Percentiles rank a stretch among this genome's conserved stretches.
Conservation (phyloP, 2,888 invertebrate species). For the Trichogramma dendrolimi region DNA sequence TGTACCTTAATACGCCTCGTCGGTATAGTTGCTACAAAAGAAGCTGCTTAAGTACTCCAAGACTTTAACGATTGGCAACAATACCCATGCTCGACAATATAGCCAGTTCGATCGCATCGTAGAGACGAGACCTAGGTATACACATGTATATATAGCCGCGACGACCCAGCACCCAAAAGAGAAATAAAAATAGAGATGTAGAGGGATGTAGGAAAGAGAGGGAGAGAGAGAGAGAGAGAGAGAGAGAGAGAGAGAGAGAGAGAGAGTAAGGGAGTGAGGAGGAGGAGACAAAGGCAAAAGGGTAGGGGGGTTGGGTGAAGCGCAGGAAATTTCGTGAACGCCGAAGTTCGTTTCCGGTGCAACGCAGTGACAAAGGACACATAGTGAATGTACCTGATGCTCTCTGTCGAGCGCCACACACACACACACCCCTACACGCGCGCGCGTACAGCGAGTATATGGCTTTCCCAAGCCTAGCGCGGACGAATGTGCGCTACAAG, state of each 20-base stretch:
- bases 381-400: neutral
- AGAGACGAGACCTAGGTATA: constrained; percentile 4
- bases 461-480: neutral
- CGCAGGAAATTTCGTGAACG: constrained; percentile 26
- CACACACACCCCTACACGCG: neutral
- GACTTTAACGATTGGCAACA: constrained; percentile 24
- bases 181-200: constrained; percentile 5
- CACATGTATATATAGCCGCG: too few species aligned
- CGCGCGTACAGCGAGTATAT: neutral
- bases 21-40: neutral
- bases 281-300: constrained; percentile 12
- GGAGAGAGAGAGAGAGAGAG: constrained; percentile 3
- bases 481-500: neutral
- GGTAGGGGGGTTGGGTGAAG: constrained; percentile 5
- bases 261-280: constrained; percentile 9
- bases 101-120: constrained; percentile 26
- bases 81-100: constrained; percentile 21
- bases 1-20: too few species aligned
- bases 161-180: neutral
- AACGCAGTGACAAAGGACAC: constrained; percentile 21
- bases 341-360: constrained; percentile 28
- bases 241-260: neutral
- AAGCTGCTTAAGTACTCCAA: neutral
- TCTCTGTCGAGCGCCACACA: neutral
- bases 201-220: neutral